phyloP scores from a whole-genome alignment of 1,140 invertebrate genomes.

The Leucophenga varia region DNA sequence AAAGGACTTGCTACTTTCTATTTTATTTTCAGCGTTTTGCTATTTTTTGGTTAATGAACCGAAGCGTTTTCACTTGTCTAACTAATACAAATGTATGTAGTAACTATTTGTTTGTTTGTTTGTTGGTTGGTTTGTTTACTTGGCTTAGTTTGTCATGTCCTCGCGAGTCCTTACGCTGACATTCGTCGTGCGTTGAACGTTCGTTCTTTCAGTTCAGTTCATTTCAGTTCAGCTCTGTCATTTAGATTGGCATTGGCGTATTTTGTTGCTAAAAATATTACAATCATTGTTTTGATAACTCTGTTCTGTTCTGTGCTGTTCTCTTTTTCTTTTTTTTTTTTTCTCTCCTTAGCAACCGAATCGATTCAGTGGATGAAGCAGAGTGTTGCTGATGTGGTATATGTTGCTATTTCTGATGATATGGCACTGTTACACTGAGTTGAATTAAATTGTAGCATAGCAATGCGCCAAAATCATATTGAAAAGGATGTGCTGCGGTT shows the following conservation, averaged over 20 bases:
- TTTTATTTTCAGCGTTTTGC: not conserved
- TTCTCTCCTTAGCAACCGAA: too few relatives aligned
- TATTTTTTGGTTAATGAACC: slow-evolving; percentile 43
- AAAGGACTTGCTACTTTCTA: too few relatives aligned
- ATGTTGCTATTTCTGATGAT: too few relatives aligned
- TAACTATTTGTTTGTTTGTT: slow-evolving; percentile 20
- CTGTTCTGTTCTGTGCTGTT: slow-evolving; percentile 34
- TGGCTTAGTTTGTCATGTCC: slow-evolving; percentile 7
- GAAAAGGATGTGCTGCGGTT: too few relatives aligned
- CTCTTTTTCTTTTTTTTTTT: slow-evolving; percentile 12
- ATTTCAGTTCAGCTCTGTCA: not conserved
- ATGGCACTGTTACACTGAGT: too few relatives aligned
- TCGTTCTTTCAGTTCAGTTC: not conserved
- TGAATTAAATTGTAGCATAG: too few relatives aligned
- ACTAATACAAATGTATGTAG: too few relatives aligned
- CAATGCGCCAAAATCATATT: too few relatives aligned
- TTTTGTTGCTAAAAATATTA: slow-evolving; percentile 36
- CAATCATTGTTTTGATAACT: slow-evolving; percentile 52
- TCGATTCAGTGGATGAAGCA: too few relatives aligned
- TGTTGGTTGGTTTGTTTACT: slow-evolving; percentile 30
- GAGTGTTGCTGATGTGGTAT: too few relatives aligned
- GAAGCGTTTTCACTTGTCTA: too few relatives aligned
- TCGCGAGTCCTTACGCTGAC: not conserved
- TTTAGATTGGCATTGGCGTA: slow-evolving; percentile 14
- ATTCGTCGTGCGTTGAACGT: too few relatives aligned